Evolutionary conservation across 2,113 vertebrate genomes (phyloP).

Genomic region (Oncorhynchus gorbuscha): DNA sequence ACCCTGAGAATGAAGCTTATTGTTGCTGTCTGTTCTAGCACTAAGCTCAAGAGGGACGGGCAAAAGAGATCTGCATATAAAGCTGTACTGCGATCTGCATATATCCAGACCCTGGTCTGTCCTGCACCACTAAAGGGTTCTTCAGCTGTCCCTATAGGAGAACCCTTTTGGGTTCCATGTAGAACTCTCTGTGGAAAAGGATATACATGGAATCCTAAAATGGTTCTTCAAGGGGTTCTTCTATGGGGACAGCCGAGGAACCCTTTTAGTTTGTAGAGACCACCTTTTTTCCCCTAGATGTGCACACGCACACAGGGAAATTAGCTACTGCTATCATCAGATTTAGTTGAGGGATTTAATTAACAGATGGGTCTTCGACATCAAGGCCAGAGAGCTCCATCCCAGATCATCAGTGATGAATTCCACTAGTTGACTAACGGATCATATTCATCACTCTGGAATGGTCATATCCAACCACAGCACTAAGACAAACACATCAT

Average conservation of each 20-base stretch:
- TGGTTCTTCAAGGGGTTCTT: too few species aligned
- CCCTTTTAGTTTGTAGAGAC: too few species aligned
- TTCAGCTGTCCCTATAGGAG: too few species aligned
- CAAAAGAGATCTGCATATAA: background rate
- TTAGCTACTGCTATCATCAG: background rate
- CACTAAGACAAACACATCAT: too few species aligned
- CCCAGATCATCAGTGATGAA: background rate
- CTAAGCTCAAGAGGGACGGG: background rate
- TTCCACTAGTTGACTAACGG: background rate
- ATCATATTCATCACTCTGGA: background rate
- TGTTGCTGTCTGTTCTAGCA: background rate
- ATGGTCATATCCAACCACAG: background rate
- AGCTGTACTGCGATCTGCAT: too few species aligned
- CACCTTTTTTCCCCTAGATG: too few species aligned
- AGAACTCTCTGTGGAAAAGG: too few species aligned
- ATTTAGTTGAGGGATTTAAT: background rate
- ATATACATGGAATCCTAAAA: too few species aligned
- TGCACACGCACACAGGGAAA: background rate
- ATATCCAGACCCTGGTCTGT: too few species aligned
- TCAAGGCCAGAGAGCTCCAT: constrained; percentile 2
- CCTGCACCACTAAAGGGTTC: too few species aligned
- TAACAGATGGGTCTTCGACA: background rate
- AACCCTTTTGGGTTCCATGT: too few species aligned
- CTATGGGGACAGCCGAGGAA: too few species aligned
- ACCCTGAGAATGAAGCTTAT: background rate